Conservation (phyloP, 2,888 invertebrate genomes). For the Oxystoma pomonae region DNA sequence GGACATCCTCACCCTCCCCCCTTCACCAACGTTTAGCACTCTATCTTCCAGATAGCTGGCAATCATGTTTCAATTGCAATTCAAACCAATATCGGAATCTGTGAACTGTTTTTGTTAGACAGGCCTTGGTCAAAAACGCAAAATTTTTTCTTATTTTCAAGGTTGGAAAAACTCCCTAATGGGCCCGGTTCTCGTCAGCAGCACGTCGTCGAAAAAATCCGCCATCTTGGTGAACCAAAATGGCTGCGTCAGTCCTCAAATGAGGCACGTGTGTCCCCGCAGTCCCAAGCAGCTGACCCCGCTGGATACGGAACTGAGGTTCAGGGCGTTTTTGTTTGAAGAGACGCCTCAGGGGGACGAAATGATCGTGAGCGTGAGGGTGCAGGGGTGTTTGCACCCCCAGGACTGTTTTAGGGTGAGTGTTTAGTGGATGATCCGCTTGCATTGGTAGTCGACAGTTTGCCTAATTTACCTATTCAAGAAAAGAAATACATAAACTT, state of each 20-base stretch:
- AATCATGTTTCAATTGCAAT: no score
- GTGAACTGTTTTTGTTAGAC: no score
- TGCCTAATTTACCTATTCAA: no score
- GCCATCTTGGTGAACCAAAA: constrained; percentile 46
- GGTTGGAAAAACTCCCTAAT: constrained; percentile 55
- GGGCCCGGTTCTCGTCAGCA: constrained; percentile 50
- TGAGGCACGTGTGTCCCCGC: constrained; percentile 48
- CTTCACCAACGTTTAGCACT: no score
- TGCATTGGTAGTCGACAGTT: no score
- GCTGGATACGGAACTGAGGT: constrained; percentile 44
- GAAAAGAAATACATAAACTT: no score
- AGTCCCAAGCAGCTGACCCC: constrained; percentile 45
- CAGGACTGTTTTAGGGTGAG: constrained; percentile 50
- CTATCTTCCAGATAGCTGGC: no score
- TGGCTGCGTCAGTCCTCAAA: constrained; percentile 50
- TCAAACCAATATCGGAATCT: no score
- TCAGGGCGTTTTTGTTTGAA: constrained; percentile 56
- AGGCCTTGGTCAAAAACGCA: no score
- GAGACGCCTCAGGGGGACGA: constrained; percentile 57
- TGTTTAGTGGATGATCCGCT: no score
- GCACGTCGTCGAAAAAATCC: constrained; percentile 35
- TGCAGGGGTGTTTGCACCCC: constrained; percentile 53
- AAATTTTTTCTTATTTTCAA: no score
- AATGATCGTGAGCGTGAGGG: constrained; percentile 53
- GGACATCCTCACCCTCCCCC: no score